Conservation (phyloP, 2,113 vertebrate species). For the Himantopus leucocephalus region DNA sequence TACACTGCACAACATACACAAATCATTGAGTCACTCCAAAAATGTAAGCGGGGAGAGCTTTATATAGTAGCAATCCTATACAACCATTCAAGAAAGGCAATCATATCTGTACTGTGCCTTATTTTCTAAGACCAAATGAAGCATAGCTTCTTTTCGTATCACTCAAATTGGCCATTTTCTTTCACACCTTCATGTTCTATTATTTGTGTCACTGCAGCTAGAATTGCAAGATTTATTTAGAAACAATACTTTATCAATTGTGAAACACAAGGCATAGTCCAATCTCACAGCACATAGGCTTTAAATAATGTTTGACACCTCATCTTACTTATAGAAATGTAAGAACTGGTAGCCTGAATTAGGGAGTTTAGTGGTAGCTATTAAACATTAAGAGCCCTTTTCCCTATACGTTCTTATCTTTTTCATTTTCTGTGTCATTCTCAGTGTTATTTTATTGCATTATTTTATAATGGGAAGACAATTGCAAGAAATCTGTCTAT, state of each 20-base stretch:
- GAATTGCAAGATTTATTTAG: constrained; percentile 72
- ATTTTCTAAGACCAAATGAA: constrained; percentile 56
- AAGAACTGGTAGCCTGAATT: neutral
- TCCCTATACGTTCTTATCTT: neutral
- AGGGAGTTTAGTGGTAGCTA: neutral
- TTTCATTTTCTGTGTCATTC: constrained; percentile 33
- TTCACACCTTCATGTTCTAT: constrained; percentile 74
- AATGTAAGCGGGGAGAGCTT: neutral
- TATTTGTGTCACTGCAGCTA: constrained; percentile 76
- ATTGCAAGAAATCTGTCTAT: neutral
- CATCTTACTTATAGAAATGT: constrained; percentile 4
- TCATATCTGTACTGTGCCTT: constrained; percentile 41
- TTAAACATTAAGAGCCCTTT: neutral
- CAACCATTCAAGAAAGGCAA: constrained; percentile 23
- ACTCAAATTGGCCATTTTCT: constrained; percentile 71
- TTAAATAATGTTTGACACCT: constrained; percentile 56
- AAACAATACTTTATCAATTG: constrained; percentile 57
- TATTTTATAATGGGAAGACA: constrained; percentile 24
- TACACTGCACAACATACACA: neutral
- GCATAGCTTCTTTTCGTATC: constrained; percentile 49
- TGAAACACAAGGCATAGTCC: constrained; percentile 47
- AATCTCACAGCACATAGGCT: constrained; percentile 17
- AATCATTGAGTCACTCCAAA: neutral
- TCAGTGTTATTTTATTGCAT: constrained; percentile 35
- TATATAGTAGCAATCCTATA: neutral